Conservation (phyloP, 2,888 invertebrate species). For the Drosophila monieri region DNA sequence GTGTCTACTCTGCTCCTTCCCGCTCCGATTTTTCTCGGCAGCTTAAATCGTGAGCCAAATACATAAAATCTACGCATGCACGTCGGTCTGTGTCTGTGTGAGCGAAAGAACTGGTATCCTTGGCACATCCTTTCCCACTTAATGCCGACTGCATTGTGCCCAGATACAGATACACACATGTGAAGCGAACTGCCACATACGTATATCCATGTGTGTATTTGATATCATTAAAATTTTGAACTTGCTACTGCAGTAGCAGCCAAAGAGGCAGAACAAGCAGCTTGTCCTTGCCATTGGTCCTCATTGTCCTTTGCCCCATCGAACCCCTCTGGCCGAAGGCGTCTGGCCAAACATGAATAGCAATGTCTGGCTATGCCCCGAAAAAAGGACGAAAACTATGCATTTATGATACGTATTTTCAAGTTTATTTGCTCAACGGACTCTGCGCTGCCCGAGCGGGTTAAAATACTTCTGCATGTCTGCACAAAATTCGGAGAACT, state of each 20-base stretch:
- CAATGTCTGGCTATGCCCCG: constrained; percentile 26
- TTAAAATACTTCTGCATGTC: constrained; percentile 46
- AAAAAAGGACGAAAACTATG: constrained; percentile 30
- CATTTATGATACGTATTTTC: constrained; percentile 46
- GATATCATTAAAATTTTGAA: constrained; percentile 49
- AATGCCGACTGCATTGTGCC: constrained; percentile 56
- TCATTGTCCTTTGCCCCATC: constrained; percentile 44
- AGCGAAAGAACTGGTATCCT: constrained; percentile 39
- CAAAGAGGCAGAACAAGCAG: constrained; percentile 33
- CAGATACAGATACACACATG: constrained; percentile 17
- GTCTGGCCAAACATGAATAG: constrained; percentile 59
- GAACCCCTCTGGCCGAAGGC: constrained; percentile 17
- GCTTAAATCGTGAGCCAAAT: constrained; percentile 76
- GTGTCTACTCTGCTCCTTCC: constrained; percentile 42
- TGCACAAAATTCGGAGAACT: constrained; percentile 29
- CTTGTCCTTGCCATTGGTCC: constrained; percentile 51
- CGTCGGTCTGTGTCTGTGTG: constrained; percentile 24
- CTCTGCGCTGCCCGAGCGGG: constrained; percentile 22
- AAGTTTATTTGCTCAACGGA: constrained; percentile 52
- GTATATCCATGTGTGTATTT: constrained; percentile 36
- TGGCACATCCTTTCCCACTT: constrained; percentile 55
- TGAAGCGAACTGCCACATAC: background rate
- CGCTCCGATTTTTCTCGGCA: constrained; percentile 23
- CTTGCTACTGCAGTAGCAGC: constrained; percentile 46
- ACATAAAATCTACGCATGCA: constrained; percentile 63